phyloP scores from a whole-genome alignment of 2,113 vertebrate genomes.

The Speoplatyrhinus poulsoni region DNA sequence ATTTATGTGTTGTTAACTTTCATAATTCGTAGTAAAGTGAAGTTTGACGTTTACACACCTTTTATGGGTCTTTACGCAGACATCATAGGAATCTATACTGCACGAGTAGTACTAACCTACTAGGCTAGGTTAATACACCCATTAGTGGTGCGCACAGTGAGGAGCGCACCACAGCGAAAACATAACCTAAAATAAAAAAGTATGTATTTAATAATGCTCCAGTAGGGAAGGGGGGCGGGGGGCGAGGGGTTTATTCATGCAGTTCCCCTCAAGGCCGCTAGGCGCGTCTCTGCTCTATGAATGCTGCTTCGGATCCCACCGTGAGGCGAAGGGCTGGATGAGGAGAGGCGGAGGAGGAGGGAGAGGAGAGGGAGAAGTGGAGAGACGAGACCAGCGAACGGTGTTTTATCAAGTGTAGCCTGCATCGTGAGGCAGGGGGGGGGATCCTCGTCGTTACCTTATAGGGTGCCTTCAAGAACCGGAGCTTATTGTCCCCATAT shows the following conservation, averaged over 20 bases:
- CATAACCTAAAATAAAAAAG: no score
- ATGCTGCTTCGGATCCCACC: slow-evolving; percentile 25
- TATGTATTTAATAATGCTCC: no score
- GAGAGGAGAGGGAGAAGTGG: neutral
- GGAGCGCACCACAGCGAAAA: no score
- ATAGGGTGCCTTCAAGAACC: slow-evolving; percentile 44
- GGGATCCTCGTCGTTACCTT: slow-evolving; percentile 9
- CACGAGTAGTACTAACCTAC: no score
- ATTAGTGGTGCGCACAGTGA: no score
- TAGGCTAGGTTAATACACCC: no score
- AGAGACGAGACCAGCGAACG: slow-evolving; percentile 75
- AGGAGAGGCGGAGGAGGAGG: slow-evolving; percentile 20
- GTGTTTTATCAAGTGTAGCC: slow-evolving; percentile 80
- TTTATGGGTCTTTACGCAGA: no score
- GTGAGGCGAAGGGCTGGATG: slow-evolving; percentile 32
- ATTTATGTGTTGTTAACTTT: no score
- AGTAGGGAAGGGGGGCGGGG: neutral
- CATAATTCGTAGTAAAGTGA: no score
- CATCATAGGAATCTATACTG: no score
- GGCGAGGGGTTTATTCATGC: slow-evolving; percentile 21
- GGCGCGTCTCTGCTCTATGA: slow-evolving; percentile 69
- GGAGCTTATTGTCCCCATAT: slow-evolving; percentile 75
- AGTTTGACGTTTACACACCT: no score
- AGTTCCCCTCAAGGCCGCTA: slow-evolving; percentile 57
- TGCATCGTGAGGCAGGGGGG: slow-evolving; percentile 78